Percentiles rank a stretch among this genome's conserved stretches.
These are phyloP conservation scores for Trachelus stipa DNA, from an alignment of 2,888 invertebrate genomes.

Conservation along the genomic window DNA sequence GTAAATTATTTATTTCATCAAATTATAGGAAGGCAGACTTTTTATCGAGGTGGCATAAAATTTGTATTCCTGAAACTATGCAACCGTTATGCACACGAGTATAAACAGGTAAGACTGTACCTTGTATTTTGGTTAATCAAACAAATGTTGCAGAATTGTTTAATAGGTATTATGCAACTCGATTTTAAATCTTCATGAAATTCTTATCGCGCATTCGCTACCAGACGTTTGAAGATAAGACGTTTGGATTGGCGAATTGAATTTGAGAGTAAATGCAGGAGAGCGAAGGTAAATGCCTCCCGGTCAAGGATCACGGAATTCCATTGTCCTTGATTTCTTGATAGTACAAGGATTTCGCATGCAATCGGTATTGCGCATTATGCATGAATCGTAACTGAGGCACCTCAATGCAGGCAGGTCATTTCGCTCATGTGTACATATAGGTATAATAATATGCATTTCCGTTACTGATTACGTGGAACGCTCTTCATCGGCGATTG, in stretches of 20 bases:
- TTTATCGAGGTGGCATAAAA: background rate
- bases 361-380: background rate
- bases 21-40: background rate
- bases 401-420: background rate
- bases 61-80: background rate
- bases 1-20: background rate
- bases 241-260: background rate
- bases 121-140: background rate
- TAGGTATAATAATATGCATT: slow-evolving; percentile 54
- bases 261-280: background rate
- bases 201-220: background rate
- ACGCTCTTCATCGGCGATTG: slow-evolving; percentile 54
- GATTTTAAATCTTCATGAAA: background rate
- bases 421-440: background rate
- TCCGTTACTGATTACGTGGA: slow-evolving; percentile 48
- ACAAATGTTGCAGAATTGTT: background rate
- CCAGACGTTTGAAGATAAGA: background rate
- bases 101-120: background rate
- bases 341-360: background rate
- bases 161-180: background rate
- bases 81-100: background rate
- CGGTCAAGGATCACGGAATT: background rate
- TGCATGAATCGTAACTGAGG: background rate
- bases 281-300: background rate
- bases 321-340: background rate